These are phyloP conservation scores for Odontesthes bonariensis DNA, from an alignment of 2,113 vertebrate species.

Conservation along the genomic window DNA sequence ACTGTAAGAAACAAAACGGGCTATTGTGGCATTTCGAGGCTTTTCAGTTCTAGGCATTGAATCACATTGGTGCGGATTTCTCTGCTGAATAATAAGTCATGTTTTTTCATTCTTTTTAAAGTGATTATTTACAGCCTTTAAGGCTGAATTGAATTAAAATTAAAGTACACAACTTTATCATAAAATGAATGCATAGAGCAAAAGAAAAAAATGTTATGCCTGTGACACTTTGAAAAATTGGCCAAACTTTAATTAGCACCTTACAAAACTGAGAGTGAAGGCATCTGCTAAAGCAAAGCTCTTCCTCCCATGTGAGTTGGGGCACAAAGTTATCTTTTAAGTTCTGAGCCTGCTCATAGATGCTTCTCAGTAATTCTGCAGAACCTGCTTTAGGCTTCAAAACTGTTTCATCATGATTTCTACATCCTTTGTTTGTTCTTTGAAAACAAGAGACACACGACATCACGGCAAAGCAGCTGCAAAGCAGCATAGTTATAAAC, in stretches of 20 bases:
- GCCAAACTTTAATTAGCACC: conserved; percentile 38
- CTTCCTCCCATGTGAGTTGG: conserved; percentile 10
- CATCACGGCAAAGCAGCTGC: conserved; percentile 6
- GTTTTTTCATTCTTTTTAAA: too few relatives aligned
- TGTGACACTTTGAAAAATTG: conserved; percentile 11
- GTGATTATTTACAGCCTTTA: conserved; percentile 11
- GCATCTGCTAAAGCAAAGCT: conserved; percentile 4
- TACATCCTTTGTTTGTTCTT: conserved; percentile 10
- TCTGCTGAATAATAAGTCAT: conserved; percentile 8
- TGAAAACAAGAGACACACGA: conserved; percentile 10
- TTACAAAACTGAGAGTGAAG: conserved; percentile 12
- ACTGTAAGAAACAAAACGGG: conserved; percentile 12
- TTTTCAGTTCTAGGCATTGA: background rate
- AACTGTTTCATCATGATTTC: conserved; percentile 33
- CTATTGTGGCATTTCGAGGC: conserved; percentile 7
- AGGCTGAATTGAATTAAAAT: conserved; percentile 4
- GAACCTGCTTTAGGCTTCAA: conserved; percentile 11
- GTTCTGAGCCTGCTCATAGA: conserved; percentile 33
- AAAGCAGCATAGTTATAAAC: conserved; percentile 8
- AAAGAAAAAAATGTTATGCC: conserved; percentile 1
- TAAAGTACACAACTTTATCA: too few relatives aligned
- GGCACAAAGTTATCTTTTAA: conserved; percentile 37
- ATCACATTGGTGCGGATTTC: conserved; percentile 26
- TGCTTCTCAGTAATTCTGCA: background rate
- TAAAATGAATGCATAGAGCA: too few relatives aligned